Evolutionary conservation across 2,888 invertebrate genomes (phyloP).

Genomic region (Ornithoptera alexandrae): DNA sequence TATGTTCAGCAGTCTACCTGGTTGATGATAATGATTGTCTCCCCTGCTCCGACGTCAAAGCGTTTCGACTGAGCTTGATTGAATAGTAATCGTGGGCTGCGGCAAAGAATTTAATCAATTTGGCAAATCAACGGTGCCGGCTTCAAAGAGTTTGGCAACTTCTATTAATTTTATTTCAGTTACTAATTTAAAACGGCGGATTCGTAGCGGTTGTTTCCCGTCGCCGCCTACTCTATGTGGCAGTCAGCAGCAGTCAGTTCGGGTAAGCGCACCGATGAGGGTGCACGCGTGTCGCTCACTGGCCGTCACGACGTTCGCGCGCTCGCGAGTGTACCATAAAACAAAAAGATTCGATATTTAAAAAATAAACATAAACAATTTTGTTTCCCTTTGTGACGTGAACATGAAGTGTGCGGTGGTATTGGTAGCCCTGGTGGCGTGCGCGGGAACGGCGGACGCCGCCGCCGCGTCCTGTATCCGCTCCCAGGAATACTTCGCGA

Average conservation of each 20-base stretch:
- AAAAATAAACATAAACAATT: slow-evolving; percentile 41
- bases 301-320: slow-evolving; percentile 49
- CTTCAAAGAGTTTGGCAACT: slow-evolving; percentile 49
- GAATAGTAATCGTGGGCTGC: neutral
- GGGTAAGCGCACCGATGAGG: slow-evolving; percentile 69
- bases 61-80: slow-evolving; percentile 1
- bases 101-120: slow-evolving; percentile 23
- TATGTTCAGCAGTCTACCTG: too few relatives aligned
- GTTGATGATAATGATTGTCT: slow-evolving; percentile 36
- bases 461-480: slow-evolving; percentile 59
- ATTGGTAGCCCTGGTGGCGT: slow-evolving; percentile 55
- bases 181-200: slow-evolving; percentile 60
- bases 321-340: slow-evolving; percentile 61
- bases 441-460: slow-evolving; percentile 48
- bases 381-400: slow-evolving; percentile 47
- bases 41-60: slow-evolving; percentile 36
- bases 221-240: slow-evolving; percentile 33
- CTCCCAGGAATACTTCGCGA: slow-evolving; percentile 64
- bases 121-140: slow-evolving; percentile 19
- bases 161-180: slow-evolving; percentile 61
- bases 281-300: slow-evolving; percentile 61
- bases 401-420: slow-evolving; percentile 73
- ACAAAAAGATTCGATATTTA: slow-evolving; percentile 48
- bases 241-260: slow-evolving; percentile 61
- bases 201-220: slow-evolving; percentile 43